Conservation (phyloP, 2,888 invertebrate genomes). For the Hanleya hanleyi region DNA sequence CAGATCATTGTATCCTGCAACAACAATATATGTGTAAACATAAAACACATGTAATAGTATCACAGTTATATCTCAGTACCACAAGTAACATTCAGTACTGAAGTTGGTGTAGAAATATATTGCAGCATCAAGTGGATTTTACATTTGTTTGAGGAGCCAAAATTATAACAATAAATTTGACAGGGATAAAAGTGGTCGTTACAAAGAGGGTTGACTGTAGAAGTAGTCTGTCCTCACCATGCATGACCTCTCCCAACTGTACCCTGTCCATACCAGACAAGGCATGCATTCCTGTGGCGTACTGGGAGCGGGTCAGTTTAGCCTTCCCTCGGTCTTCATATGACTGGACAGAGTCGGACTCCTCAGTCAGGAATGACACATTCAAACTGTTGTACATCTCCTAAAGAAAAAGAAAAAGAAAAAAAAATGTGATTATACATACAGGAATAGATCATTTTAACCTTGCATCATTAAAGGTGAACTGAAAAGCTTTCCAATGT, state of each 20-base stretch:
- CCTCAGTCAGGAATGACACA: slow-evolving; percentile 84
- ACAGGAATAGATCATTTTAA: not conserved
- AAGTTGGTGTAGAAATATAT: too few relatives aligned
- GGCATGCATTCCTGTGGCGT: slow-evolving; percentile 86
- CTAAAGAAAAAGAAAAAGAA: slow-evolving; percentile 60
- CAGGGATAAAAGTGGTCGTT: not conserved
- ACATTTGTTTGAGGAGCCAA: not conserved
- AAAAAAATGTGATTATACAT: not conserved
- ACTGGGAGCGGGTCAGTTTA: slow-evolving; percentile 73
- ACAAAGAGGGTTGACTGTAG: not conserved
- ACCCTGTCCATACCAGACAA: slow-evolving; percentile 85
- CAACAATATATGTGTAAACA: slow-evolving; percentile 15
- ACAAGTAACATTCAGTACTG: too few relatives aligned
- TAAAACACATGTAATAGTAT: too few relatives aligned
- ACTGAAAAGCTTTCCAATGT: too few relatives aligned
- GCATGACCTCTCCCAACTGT: slow-evolving; percentile 88
- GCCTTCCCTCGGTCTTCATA: slow-evolving; percentile 77
- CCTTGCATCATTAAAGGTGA: too few relatives aligned
- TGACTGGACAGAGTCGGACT: slow-evolving; percentile 86
- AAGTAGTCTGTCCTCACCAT: slow-evolving; percentile 73
- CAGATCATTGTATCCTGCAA: slow-evolving; percentile 88
- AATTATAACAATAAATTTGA: too few relatives aligned
- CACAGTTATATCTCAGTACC: too few relatives aligned
- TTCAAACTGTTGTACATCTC: slow-evolving; percentile 82
- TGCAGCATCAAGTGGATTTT: not conserved